Conservation (phyloP, 2,888 invertebrate species). For the Proisotoma minuta region DNA sequence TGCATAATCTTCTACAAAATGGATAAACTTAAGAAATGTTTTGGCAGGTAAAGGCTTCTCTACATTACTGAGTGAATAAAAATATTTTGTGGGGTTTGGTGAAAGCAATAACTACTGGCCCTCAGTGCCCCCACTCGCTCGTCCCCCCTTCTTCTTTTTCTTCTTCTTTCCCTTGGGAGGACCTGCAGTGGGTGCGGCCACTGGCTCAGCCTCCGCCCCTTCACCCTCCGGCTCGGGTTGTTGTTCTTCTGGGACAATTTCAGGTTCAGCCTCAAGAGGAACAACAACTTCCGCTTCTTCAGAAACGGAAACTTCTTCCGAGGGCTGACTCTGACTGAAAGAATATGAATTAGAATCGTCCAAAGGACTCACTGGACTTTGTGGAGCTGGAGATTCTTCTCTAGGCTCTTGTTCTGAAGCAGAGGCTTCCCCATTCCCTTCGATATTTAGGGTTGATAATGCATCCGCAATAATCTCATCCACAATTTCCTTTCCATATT, state of each 20-base stretch:
- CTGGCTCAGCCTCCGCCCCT: conserved; percentile 50
- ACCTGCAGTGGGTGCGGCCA: conserved; percentile 53
- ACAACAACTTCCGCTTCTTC: background rate
- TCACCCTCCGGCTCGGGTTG: conserved; percentile 1
- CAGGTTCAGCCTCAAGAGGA: conserved; percentile 10
- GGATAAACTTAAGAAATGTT: background rate
- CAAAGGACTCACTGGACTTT: background rate
- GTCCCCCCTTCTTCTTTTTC: conserved; percentile 55
- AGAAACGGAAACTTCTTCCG: conserved; percentile 5
- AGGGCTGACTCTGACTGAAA: background rate
- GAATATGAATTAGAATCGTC: background rate
- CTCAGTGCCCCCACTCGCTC: no score
- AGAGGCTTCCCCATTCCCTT: conserved; percentile 15
- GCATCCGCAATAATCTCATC: conserved; percentile 45
- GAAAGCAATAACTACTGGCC: no score
- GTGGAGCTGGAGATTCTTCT: background rate
- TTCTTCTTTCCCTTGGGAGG: conserved; percentile 55
- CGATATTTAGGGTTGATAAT: conserved; percentile 36
- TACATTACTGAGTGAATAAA: no score
- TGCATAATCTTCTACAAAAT: background rate
- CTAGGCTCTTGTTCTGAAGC: conserved; percentile 14
- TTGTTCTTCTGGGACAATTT: conserved; percentile 1
- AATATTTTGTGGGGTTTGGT: no score
- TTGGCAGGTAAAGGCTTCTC: background rate
- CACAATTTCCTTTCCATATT: conserved; percentile 38